phyloP scores from a whole-genome alignment of 2,888 invertebrate genomes.

The Hipparchia semele region DNA sequence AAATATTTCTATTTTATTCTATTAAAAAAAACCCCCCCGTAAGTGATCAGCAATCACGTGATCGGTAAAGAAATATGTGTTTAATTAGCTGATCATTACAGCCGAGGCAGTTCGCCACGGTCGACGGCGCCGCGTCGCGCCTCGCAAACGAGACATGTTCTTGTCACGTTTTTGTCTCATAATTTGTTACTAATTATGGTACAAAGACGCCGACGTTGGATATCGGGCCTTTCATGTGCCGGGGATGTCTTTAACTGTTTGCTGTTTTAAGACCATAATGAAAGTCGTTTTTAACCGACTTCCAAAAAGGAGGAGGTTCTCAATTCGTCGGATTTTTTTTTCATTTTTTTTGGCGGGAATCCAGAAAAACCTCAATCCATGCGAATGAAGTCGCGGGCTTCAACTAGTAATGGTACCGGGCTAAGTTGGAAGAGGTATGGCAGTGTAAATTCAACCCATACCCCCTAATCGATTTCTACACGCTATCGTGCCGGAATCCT shows the following conservation, averaged over 20 bases:
- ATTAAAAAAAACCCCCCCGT: not conserved
- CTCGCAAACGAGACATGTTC: conserved; percentile 2
- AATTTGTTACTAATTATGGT: conserved; percentile 45
- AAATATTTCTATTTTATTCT: not conserved
- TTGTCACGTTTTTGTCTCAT: conserved; percentile 37
- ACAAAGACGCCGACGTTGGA: conserved; percentile 36
- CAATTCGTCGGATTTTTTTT: no score
- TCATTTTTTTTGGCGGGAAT: no score
- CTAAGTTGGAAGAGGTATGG: no score
- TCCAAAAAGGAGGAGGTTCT: no score
- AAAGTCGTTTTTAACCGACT: not conserved
- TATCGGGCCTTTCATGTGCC: conserved; percentile 12
- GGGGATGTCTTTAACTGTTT: conserved; percentile 13
- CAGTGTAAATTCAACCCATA: no score
- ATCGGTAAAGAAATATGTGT: conserved; percentile 34
- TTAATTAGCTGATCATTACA: conserved; percentile 40
- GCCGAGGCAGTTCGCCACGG: conserved; percentile 29
- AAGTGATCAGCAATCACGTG: not conserved
- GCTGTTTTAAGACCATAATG: not conserved
- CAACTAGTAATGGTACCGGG: no score
- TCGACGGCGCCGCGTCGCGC: conserved; percentile 1
- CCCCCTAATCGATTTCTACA: no score
- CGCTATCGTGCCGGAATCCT: no score
- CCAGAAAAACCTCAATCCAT: no score
- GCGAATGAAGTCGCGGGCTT: no score